phyloP scores from a whole-genome alignment of 2,797 vertebrate species.

The Rhinella marina region DNA sequence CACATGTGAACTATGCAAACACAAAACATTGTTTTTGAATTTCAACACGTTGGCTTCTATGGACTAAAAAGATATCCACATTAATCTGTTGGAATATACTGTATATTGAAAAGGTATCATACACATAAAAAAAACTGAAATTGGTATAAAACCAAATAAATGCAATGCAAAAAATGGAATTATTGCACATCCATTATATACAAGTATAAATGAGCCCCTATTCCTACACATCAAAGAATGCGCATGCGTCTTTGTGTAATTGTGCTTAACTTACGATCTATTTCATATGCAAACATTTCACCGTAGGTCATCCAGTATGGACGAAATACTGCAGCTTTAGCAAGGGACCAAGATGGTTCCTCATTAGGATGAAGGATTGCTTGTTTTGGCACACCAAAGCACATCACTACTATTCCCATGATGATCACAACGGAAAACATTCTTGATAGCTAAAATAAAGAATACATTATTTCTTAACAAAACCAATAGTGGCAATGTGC shows the following conservation, averaged over 20 bases:
- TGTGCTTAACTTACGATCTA: slow-evolving; percentile 78
- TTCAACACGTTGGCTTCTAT: too few species aligned
- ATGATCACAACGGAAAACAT: slow-evolving; percentile 87
- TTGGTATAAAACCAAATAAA: too few species aligned
- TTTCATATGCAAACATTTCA: slow-evolving; percentile 87
- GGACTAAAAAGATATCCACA: too few species aligned
- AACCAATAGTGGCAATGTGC: neutral
- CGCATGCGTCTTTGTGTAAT: neutral
- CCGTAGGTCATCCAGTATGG: slow-evolving; percentile 89
- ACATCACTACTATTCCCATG: slow-evolving; percentile 82
- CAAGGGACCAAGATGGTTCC: slow-evolving; percentile 78
- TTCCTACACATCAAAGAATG: neutral
- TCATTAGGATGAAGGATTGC: slow-evolving; percentile 82
- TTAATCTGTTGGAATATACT: too few species aligned
- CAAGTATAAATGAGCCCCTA: too few species aligned
- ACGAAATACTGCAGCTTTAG: slow-evolving; percentile 81
- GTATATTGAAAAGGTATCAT: too few species aligned
- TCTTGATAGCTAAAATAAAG: slow-evolving; percentile 78
- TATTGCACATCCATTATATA: too few species aligned
- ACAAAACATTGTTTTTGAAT: too few species aligned
- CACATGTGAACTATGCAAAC: too few species aligned
- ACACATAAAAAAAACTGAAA: too few species aligned
- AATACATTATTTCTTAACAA: neutral
- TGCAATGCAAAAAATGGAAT: too few species aligned
- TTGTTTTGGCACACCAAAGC: slow-evolving; percentile 82